Evolutionary conservation across 2,113 vertebrate species (phyloP).

Genomic region (Choloepus hoffmanni): DNA sequence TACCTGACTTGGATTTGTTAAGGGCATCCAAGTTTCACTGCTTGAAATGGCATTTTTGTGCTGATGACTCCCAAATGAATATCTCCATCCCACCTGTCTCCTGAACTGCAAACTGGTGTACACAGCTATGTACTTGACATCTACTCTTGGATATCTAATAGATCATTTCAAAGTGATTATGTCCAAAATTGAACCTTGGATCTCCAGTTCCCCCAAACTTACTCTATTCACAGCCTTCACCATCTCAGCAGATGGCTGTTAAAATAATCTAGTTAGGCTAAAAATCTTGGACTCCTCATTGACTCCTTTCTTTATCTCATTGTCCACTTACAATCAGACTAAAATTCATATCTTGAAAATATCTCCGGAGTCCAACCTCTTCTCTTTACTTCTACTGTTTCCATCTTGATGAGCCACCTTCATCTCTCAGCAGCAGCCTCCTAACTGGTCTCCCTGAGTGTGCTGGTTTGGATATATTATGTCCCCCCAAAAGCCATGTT

Average conservation of each 20-base stretch:
- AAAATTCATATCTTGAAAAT: constrained; percentile 1
- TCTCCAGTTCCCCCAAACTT: not conserved
- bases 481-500: too few species aligned
- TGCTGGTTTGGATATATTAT: not conserved
- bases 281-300: not conserved
- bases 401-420: not conserved
- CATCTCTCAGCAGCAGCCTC: not conserved
- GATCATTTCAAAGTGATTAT: not conserved
- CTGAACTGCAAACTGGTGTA: not conserved
- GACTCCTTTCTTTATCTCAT: constrained; percentile 4
- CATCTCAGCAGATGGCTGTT: constrained; percentile 9
- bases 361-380: not conserved
- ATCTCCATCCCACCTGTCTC: not conserved
- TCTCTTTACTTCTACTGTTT: not conserved
- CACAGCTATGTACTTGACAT: not conserved
- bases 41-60: constrained; percentile 34
- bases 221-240: not conserved
- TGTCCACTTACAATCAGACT: not conserved
- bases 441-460: too few species aligned
- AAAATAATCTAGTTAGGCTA: not conserved
- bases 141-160: constrained; percentile 13
- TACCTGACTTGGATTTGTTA: not conserved
- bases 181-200: not conserved
- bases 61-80: not conserved
- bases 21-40: not conserved